Base-by-base conservation (phyloP, 1,140 invertebrate species). In the Zelostemma sp. region DNA sequence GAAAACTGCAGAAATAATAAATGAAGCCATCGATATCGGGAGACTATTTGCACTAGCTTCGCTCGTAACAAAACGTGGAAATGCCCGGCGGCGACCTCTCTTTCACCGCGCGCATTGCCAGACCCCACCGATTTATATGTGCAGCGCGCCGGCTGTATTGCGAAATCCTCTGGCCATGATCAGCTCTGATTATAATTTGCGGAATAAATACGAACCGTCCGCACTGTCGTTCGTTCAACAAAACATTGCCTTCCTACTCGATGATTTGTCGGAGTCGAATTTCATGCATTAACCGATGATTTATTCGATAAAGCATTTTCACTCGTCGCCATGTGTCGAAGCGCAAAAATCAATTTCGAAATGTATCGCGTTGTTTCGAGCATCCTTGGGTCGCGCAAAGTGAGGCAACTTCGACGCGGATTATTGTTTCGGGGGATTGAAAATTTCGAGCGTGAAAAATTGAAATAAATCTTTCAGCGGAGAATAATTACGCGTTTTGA, bases 111-210 rank as follows among this genome's bases (percentile, higher is more conserved):
- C 54, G 65, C 58, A 65, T 65, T 65, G 61, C 61, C 62, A 70
- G 65, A 65, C 58, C 51, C 58, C 54, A 49, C 58, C 59, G 54
- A 63, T 71, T 71, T 66, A 71, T 71, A 66, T 66, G 65, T 65
- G 62, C 68, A 60, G 58, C 66, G 54, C 62, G 47, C 51, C 51
- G 33, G 54, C 62, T 57, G 65, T 71, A 71, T 66, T 71, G 58
- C 62, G 54, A 66, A 66, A 71, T 66, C 28, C 55, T 53, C 54
- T 71, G 68, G 62, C 54, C 58, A 62, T 54, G 54, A 71, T 63
- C 62, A 41, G 47, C 54, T 66, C 58, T 62, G 68, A 71, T 71
- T 71, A 71, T 71, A 71, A 71, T 66, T 62, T 56, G 62, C 55
- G 54, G 25, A 55, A 66, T 62, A 71, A 71, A 71, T 66, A 70